phyloP scores from a whole-genome alignment of 2,113 vertebrate species.

The Phalacrocorax aristotelis region DNA sequence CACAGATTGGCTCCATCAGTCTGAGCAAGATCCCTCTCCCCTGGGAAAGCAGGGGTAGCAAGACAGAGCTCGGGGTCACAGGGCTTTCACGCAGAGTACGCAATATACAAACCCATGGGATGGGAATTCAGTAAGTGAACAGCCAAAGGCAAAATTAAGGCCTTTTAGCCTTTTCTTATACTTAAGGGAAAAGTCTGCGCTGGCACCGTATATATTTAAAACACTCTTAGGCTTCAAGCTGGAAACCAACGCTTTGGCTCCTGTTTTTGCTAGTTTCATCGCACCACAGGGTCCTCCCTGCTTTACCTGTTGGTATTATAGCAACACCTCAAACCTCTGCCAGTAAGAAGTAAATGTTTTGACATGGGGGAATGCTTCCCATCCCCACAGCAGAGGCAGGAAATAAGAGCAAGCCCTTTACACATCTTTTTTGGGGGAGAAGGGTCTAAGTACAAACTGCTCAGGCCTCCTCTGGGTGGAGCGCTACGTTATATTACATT shows the following conservation, averaged over 20 bases:
- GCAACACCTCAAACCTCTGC: neutral
- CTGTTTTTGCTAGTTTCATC: neutral
- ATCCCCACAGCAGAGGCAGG: neutral
- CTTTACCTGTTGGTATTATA: neutral
- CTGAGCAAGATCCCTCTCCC: neutral
- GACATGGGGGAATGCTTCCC: neutral
- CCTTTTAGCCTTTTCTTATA: neutral
- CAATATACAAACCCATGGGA: rapidly evolving
- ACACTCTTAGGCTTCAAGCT: neutral
- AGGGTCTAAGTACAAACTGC: neutral
- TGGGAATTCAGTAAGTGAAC: neutral
- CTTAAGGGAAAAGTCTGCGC: neutral
- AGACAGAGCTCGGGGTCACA: neutral
- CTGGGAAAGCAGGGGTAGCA: neutral
- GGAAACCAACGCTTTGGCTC: neutral
- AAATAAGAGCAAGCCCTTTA: neutral
- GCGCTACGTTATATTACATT: rapidly evolving
- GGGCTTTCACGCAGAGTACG: neutral
- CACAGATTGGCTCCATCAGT: neutral
- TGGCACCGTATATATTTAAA: neutral
- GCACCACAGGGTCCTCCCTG: neutral
- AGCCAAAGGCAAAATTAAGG: neutral
- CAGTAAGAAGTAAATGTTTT: neutral
- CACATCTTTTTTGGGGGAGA: neutral
- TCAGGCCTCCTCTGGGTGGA: neutral